Conservation (phyloP, 2,888 invertebrate genomes). For the Dryobota labecula region DNA sequence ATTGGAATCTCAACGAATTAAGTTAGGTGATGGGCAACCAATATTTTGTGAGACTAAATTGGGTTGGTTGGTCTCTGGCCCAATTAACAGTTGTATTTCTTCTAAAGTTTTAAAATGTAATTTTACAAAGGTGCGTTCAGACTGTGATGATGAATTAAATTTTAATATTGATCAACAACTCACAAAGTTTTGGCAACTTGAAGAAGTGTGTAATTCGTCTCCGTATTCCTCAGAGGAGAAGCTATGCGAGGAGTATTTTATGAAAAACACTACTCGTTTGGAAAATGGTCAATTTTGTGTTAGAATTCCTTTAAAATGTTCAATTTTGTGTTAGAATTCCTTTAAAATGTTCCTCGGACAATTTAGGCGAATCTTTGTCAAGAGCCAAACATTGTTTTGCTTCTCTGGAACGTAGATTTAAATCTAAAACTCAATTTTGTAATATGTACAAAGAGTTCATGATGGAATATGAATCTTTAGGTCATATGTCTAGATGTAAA, state of each 20-base stretch:
- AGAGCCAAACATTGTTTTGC: conserved; percentile 3
- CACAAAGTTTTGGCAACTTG: conserved; percentile 1
- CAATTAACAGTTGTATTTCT: neutral
- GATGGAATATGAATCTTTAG: neutral
- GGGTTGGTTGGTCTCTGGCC: neutral
- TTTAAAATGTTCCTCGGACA: neutral
- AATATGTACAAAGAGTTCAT: neutral
- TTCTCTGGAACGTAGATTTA: conserved; percentile 3
- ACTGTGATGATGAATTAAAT: neutral
- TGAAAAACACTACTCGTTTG: neutral
- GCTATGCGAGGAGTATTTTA: neutral
- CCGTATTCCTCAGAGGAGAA: neutral
- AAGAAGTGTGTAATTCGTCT: neutral
- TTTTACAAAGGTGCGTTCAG: neutral
- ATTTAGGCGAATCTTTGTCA: conserved; percentile 1
- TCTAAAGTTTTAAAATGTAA: neutral
- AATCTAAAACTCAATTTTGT: conserved; percentile 1
- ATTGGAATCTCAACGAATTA: conserved; percentile 3
- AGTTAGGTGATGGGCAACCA: neutral
- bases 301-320: too few species aligned
- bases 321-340: neutral
- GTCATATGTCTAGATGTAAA: neutral
- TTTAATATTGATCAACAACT: neutral
- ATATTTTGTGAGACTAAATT: neutral
- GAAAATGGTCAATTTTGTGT: too few species aligned